Percentiles rank a stretch among this genome's conserved stretches.
Evolutionary conservation across 1,140 invertebrate species (phyloP).

Genomic region (Vanessa atalanta): DNA sequence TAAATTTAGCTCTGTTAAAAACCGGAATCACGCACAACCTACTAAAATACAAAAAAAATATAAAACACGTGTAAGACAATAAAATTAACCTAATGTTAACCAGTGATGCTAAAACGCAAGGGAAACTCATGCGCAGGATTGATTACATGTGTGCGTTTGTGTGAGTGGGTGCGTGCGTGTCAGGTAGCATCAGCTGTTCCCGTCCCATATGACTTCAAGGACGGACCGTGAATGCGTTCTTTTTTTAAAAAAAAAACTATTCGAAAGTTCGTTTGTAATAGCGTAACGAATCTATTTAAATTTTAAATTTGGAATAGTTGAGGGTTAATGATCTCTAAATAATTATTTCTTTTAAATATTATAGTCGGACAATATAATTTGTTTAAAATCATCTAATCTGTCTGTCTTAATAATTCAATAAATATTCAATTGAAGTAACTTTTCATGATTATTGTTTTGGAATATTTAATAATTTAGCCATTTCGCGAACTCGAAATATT

Average conservation of each 20-base stretch:
- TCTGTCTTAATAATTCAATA: too few species aligned
- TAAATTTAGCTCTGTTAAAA: slow-evolving; percentile 10
- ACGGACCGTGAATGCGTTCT: slow-evolving; percentile 46
- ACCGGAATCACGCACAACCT: slow-evolving; percentile 28
- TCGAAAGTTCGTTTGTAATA: slow-evolving; percentile 18
- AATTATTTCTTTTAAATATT: neutral
- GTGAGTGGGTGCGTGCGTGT: slow-evolving; percentile 41
- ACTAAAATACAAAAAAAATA: slow-evolving; percentile 5
- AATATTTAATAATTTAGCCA: too few species aligned
- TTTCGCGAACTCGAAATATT: too few species aligned
- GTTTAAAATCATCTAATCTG: too few species aligned
- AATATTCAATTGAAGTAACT: too few species aligned
- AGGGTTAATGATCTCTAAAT: neutral
- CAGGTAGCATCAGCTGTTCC: slow-evolving; percentile 74
- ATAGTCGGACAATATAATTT: too few species aligned
- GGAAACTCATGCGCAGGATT: slow-evolving; percentile 15
- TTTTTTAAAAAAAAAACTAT: slow-evolving; percentile 7
- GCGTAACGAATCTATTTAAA: slow-evolving; percentile 11
- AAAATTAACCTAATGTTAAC: slow-evolving; percentile 33
- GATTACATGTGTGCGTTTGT: slow-evolving; percentile 14
- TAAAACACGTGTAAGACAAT: slow-evolving; percentile 37
- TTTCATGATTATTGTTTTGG: too few species aligned
- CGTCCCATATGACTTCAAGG: slow-evolving; percentile 73
- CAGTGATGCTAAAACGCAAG: slow-evolving; percentile 20
- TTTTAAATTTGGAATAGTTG: slow-evolving; percentile 4